Evolutionary conservation across 2,888 invertebrate genomes (phyloP).

Genomic region (Chaetogeoica ovagalla): DNA sequence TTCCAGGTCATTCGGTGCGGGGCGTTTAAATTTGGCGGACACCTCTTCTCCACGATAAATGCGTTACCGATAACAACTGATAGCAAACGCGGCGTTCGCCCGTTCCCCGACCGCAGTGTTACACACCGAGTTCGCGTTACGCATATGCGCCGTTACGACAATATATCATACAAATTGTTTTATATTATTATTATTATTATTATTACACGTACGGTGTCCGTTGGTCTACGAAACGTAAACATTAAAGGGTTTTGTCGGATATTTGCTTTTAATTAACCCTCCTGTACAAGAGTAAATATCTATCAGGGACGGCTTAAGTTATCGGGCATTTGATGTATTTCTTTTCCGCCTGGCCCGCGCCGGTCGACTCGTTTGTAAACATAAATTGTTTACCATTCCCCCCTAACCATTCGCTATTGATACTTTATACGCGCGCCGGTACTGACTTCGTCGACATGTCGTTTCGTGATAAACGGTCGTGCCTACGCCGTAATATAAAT

Average conservation of each 20-base stretch:
- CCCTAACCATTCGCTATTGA: neutral
- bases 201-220: no score
- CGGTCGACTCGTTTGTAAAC: neutral
- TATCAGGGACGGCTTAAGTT: neutral
- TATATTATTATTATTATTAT: no score
- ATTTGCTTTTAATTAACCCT: constrained; percentile 47
- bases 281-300: neutral
- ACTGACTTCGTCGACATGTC: neutral
- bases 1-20: no score
- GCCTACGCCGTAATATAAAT: neutral
- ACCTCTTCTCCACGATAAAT: no score
- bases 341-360: neutral
- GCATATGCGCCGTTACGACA: no score
- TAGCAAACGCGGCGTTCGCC: no score
- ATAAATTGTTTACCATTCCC: neutral
- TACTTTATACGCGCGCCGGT: neutral
- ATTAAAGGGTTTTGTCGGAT: constrained; percentile 18
- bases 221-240: constrained; percentile 10
- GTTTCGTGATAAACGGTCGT: neutral
- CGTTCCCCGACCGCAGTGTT: no score
- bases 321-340: constrained; percentile 9
- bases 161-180: no score
- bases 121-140: no score
- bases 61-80: no score
- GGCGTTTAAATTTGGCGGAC: no score